These are phyloP conservation scores for Spatulosminthurus flaviceps DNA, from an alignment of 2,888 invertebrate genomes.

Conservation along the genomic window DNA sequence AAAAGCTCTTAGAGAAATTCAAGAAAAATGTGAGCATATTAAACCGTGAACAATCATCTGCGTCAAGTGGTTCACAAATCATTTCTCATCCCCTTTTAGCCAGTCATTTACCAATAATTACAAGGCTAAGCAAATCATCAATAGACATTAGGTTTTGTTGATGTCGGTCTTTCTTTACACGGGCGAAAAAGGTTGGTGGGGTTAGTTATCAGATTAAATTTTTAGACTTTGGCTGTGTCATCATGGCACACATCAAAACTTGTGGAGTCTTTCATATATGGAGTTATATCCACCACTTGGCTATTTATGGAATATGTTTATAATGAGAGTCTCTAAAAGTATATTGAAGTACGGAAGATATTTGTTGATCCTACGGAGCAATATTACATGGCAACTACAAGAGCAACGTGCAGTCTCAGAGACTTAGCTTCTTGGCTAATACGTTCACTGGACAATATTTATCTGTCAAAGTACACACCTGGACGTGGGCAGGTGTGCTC, in stretches of 20 bases:
- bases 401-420: neutral
- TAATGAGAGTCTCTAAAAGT: too few species aligned
- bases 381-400: conserved; percentile 4
- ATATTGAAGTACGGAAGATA: too few species aligned
- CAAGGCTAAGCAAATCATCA: conserved; percentile 44
- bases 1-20: neutral
- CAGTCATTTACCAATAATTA: conserved; percentile 49
- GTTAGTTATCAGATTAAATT: conserved; percentile 44
- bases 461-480: conserved; percentile 46
- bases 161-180: conserved; percentile 22
- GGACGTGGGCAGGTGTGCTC: conserved; percentile 48
- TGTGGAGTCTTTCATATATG: neutral
- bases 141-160: conserved; percentile 11
- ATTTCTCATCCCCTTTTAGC: conserved; percentile 32
- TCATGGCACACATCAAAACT: conserved; percentile 38
- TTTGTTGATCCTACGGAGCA: neutral
- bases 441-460: conserved; percentile 38
- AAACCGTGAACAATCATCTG: neutral
- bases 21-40: neutral
- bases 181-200: conserved; percentile 25
- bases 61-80: neutral
- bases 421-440: conserved; percentile 24
- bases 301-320: neutral
- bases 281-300: too few species aligned
- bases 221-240: conserved; percentile 46